Conservation (phyloP, 2,113 vertebrate species). For the Rhynchomys soricoides region DNA sequence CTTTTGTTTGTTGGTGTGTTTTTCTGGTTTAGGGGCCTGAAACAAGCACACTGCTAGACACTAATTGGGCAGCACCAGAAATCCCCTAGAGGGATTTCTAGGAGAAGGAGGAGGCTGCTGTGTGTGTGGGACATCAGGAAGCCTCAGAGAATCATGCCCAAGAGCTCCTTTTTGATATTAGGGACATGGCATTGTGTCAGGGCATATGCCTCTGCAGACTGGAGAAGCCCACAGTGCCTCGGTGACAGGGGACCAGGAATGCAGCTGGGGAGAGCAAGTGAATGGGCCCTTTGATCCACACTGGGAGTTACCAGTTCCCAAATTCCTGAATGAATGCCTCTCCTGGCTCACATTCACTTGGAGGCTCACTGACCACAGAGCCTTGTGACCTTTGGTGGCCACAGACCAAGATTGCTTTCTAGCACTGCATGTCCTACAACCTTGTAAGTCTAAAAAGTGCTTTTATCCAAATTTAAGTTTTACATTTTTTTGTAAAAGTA, state of each 20-base stretch:
- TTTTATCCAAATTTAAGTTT: neutral
- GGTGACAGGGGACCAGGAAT: conserved; percentile 44
- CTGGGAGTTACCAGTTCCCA: neutral
- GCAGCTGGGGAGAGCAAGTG: conserved; percentile 45
- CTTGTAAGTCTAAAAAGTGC: neutral
- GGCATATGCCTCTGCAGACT: neutral
- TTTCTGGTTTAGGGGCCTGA: neutral
- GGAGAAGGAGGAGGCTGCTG: neutral
- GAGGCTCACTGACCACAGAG: conserved; percentile 37
- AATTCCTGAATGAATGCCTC: conserved; percentile 71
- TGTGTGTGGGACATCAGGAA: neutral
- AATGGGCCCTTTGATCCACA: conserved; percentile 73
- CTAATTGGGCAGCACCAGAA: neutral
- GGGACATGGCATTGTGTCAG: neutral
- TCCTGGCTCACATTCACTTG: neutral
- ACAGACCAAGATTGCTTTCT: neutral
- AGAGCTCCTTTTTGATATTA: neutral
- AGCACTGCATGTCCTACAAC: neutral
- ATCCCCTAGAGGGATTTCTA: neutral
- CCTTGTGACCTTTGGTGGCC: conserved; percentile 15
- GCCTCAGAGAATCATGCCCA: neutral
- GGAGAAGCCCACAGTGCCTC: neutral
- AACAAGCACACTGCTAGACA: neutral
- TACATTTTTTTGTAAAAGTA: neutral
- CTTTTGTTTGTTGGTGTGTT: neutral